phyloP scores from a whole-genome alignment of 1,140 invertebrate genomes.

The Hypsibius dujardini region DNA sequence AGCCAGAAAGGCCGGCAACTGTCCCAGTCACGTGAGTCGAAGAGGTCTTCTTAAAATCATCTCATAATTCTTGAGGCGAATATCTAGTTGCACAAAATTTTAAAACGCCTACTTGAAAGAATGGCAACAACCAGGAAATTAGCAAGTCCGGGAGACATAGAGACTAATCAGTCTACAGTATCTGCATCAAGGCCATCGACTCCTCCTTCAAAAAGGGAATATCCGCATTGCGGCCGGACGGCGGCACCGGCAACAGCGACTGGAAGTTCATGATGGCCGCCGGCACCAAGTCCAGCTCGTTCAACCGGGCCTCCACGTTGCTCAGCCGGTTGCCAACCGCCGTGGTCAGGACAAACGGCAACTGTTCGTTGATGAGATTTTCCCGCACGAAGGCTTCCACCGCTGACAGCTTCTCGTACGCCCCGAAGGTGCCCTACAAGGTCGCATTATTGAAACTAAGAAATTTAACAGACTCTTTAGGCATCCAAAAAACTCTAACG shows the following conservation, averaged over 20 bases:
- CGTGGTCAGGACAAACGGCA: slow-evolving; percentile 45
- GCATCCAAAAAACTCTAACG: no score
- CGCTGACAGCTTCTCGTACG: slow-evolving; percentile 51
- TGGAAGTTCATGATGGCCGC: slow-evolving; percentile 51
- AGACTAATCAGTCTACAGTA: neutral
- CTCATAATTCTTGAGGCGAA: no score
- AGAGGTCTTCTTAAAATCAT: no score
- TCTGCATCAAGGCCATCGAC: neutral
- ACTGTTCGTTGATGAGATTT: slow-evolving; percentile 44
- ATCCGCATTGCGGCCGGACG: neutral
- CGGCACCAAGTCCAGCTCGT: slow-evolving; percentile 52
- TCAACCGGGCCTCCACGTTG: slow-evolving; percentile 44
- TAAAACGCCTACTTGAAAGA: neutral
- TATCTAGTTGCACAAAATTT: no score
- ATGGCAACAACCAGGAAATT: neutral
- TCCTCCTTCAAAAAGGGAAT: slow-evolving; percentile 4
- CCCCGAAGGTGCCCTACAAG: slow-evolving; percentile 64
- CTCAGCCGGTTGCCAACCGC: slow-evolving; percentile 44
- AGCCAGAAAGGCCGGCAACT: neutral
- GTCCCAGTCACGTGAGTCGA: neutral
- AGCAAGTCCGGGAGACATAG: neutral
- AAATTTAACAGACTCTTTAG: neutral
- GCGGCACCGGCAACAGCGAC: neutral
- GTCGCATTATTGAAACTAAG: slow-evolving; percentile 17
- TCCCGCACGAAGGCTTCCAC: slow-evolving; percentile 54